phyloP scores from a whole-genome alignment of 2,113 vertebrate species.

The Emydocephalus ijimae region DNA sequence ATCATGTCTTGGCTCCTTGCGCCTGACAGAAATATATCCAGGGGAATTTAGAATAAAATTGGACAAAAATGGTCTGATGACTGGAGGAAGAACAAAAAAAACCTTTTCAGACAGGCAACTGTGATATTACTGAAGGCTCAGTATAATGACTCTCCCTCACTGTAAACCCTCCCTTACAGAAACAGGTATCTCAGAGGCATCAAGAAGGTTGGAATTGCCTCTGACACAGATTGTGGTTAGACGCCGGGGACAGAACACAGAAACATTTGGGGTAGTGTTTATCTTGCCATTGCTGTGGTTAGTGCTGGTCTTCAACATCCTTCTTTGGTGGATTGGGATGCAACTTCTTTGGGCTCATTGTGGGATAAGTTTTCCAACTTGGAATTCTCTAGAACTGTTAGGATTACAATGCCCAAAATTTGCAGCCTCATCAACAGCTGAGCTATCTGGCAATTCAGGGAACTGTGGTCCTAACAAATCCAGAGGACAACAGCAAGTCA shows the following conservation, averaged over 20 bases:
- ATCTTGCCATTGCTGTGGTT: neutral
- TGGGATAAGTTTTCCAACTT: neutral
- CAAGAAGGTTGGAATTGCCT: neutral
- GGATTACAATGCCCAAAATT: neutral
- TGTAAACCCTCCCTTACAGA: neutral
- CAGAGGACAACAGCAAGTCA: neutral
- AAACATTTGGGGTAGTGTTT: neutral
- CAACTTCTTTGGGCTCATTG: neutral
- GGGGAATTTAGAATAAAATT: neutral
- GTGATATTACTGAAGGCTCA: neutral
- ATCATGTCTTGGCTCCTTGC: neutral
- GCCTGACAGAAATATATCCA: neutral
- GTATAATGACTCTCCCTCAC: neutral
- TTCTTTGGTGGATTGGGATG: neutral
- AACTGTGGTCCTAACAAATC: neutral
- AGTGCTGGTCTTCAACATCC: neutral
- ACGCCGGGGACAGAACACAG: too few species aligned
- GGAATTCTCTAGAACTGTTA: neutral
- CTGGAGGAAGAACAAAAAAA: neutral
- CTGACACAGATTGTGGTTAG: neutral
- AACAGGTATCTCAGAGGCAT: neutral
- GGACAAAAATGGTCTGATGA: neutral
- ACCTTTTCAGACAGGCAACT: neutral
- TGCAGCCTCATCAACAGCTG: neutral
- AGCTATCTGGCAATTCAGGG: neutral